phyloP scores from a whole-genome alignment of 2,113 vertebrate genomes.

The Malurus melanocephalus region DNA sequence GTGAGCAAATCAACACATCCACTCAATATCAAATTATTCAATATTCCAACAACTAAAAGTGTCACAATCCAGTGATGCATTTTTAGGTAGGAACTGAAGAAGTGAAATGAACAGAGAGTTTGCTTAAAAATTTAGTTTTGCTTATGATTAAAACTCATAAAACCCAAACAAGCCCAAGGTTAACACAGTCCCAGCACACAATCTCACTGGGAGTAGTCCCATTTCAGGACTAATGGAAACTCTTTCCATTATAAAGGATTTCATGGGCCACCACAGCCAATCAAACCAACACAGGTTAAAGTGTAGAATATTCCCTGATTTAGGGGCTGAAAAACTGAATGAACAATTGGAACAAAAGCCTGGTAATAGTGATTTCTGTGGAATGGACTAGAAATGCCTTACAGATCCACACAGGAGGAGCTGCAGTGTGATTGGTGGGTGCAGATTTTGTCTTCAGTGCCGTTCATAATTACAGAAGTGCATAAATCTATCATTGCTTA shows the following conservation, averaged over 20 bases:
- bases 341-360: neutral
- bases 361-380: neutral
- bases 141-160: neutral
- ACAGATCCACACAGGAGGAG: neutral
- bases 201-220: neutral
- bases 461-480: neutral
- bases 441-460: neutral
- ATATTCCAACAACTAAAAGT: neutral
- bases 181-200: neutral
- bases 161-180: neutral
- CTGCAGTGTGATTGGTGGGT: neutral
- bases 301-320: neutral
- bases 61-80: neutral
- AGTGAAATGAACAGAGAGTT: neutral
- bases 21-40: neutral
- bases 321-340: neutral
- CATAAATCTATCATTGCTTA: neutral
- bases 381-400: neutral
- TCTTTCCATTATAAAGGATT: neutral
- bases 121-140: neutral
- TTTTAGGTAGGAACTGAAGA: neutral
- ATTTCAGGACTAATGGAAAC: neutral
- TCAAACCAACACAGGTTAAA: neutral
- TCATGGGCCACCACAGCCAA: neutral
- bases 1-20: neutral